phyloP scores from a whole-genome alignment of 2,797 vertebrate species.

The Pteronotus mesoamericanus region DNA sequence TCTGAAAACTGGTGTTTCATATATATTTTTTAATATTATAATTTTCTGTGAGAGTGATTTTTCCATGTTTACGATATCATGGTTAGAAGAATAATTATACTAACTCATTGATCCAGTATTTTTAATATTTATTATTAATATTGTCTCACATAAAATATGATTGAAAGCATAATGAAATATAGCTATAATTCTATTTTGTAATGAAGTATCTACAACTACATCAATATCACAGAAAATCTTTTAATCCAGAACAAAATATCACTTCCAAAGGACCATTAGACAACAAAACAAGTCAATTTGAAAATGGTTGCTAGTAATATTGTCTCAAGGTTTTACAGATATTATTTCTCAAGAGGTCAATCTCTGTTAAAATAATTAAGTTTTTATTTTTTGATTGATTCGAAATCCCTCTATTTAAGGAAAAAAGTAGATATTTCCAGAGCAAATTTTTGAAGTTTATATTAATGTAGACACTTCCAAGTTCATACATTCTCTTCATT shows the following conservation, averaged over 20 bases:
- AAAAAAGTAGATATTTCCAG: neutral
- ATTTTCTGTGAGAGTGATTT: neutral
- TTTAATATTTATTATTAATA: neutral
- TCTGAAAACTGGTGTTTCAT: neutral
- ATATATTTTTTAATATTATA: neutral
- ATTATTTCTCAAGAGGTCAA: neutral
- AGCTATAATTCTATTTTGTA: neutral
- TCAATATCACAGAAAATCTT: neutral
- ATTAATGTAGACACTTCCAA: slow-evolving; percentile 5
- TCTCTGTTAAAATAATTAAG: neutral
- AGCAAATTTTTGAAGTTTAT: slow-evolving; percentile 14
- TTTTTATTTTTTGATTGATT: neutral
- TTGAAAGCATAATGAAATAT: neutral
- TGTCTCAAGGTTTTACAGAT: neutral
- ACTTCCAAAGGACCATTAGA: neutral
- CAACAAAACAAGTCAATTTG: neutral
- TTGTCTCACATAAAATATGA: neutral
- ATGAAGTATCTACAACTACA: neutral
- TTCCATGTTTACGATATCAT: neutral
- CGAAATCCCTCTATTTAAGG: neutral
- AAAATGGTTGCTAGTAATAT: neutral
- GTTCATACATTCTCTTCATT: slow-evolving; percentile 37
- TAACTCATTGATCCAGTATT: neutral
- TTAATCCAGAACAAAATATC: neutral
- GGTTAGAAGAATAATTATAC: neutral